Percentiles rank a stretch among this genome's conserved stretches.
phyloP scores from a whole-genome alignment of 2,888 invertebrate genomes.

The Flexamia atlantica region DNA sequence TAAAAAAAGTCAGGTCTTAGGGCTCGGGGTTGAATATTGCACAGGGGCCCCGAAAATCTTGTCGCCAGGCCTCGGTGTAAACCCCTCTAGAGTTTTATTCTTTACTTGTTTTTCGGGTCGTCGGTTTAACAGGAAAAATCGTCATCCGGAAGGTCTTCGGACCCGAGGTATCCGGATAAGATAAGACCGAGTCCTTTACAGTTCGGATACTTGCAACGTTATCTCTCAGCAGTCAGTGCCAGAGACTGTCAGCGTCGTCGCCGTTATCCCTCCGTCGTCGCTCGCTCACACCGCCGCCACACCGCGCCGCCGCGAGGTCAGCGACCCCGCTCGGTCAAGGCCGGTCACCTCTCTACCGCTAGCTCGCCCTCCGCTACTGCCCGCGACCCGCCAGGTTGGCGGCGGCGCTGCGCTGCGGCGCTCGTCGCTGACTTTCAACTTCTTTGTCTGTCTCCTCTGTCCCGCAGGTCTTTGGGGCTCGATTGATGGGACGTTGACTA shows the following conservation, averaged over 20 bases:
- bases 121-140: not conserved
- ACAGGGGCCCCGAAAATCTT: too few species aligned
- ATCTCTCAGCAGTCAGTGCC: not conserved
- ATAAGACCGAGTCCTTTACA: not conserved
- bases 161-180: not conserved
- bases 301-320: slow-evolving; percentile 14
- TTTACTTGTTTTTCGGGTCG: not conserved
- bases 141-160: too few species aligned
- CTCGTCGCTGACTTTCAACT: not conserved
- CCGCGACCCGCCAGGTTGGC: not conserved
- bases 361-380: slow-evolving; percentile 33
- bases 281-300: not conserved
- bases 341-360: slow-evolving; percentile 54
- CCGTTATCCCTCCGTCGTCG: not conserved
- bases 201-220: too few species aligned
- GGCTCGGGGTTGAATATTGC: too few species aligned
- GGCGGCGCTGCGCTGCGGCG: not conserved
- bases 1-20: too few species aligned
- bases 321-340: slow-evolving; percentile 48
- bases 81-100: too few species aligned
- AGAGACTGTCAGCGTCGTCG: not conserved
- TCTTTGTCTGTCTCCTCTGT: too few species aligned
- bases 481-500: too few species aligned
- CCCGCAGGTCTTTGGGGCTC: too few species aligned
- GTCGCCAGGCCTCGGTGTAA: too few species aligned